Conservation (phyloP, 2,888 invertebrate genomes). For the Serrognathus titanus region DNA sequence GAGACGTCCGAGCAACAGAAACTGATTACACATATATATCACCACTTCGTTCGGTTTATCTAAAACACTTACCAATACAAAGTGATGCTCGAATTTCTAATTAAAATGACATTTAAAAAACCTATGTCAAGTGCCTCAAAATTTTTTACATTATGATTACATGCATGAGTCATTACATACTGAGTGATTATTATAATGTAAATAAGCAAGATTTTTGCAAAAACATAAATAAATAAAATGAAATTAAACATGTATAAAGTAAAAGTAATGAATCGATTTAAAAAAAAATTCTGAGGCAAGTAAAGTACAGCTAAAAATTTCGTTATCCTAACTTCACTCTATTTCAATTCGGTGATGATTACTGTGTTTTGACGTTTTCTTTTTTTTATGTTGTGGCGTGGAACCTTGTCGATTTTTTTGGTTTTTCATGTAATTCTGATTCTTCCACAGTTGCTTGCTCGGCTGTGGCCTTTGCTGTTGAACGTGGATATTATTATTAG, state of each 20-base stretch:
- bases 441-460: constrained; percentile 8
- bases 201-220: too few relatives aligned
- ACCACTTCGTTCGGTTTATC: constrained; percentile 24
- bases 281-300: neutral
- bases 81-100: constrained; percentile 9
- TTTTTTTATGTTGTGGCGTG: constrained; percentile 19
- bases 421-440: constrained; percentile 11
- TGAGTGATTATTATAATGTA: too few relatives aligned
- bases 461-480: constrained; percentile 25
- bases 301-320: neutral
- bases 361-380: constrained; percentile 10
- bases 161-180: neutral
- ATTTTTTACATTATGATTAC: neutral
- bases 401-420: constrained; percentile 24
- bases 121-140: constrained; percentile 10
- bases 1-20: too few relatives aligned
- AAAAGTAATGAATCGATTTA: neutral
- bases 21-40: neutral
- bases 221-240: too few relatives aligned
- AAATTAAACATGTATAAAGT: too few relatives aligned
- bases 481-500: constrained; percentile 37
- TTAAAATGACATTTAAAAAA: constrained; percentile 14
- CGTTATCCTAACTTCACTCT: neutral
- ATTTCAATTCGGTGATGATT: constrained; percentile 16
- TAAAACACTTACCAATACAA: constrained; percentile 25